phyloP scores from a whole-genome alignment of 2,888 invertebrate genomes.

The Proisotoma minuta region DNA sequence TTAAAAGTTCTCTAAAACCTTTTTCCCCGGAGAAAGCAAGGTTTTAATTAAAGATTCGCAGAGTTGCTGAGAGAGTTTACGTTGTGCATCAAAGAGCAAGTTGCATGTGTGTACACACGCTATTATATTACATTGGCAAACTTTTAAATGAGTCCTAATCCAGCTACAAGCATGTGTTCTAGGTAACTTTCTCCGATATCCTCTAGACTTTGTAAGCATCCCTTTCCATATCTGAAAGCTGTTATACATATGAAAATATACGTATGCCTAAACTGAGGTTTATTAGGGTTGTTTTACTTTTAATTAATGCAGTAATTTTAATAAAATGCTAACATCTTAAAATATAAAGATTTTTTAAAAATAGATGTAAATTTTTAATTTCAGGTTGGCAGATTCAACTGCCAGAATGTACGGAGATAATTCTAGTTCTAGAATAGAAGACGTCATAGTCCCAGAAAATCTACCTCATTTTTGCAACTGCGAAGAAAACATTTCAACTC shows the following conservation, averaged over 20 bases:
- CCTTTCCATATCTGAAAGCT: background rate
- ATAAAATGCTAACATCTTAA: background rate
- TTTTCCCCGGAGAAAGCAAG: no score
- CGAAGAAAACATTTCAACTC: background rate
- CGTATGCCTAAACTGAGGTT: no score
- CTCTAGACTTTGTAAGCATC: background rate
- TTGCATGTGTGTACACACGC: no score
- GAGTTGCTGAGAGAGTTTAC: no score
- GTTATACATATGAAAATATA: no score
- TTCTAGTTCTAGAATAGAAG: background rate
- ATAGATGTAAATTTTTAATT: no score
- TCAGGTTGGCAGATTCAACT: constrained; percentile 7
- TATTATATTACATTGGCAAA: no score
- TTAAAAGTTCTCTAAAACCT: no score
- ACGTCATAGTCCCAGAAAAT: background rate
- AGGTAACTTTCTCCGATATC: constrained; percentile 1
- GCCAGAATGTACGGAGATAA: constrained; percentile 10
- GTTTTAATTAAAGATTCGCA: no score
- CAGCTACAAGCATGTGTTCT: background rate
- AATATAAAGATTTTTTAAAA: background rate
- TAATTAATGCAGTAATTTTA: background rate
- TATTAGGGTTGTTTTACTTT: no score
- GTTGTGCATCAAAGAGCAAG: no score
- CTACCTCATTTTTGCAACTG: background rate
- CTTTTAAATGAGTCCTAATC: constrained; percentile 2